Percentiles rank a stretch among this genome's conserved stretches.
Conservation (phyloP, 2,888 invertebrate species). For the Tipula vernalis region DNA sequence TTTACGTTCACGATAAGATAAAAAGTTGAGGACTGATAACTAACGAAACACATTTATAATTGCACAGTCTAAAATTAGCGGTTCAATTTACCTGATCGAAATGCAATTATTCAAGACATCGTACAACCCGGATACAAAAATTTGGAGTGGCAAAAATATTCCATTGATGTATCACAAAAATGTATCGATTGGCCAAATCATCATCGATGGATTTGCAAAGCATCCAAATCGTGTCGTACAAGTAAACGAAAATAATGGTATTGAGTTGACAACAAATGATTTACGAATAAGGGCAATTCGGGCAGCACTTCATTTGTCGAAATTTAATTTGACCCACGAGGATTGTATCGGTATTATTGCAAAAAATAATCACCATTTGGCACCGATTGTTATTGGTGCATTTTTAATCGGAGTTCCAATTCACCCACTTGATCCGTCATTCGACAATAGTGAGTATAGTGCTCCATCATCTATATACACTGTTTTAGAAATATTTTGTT, state of each 20-base stretch:
- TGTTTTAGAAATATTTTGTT: background rate
- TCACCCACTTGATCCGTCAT: too few species aligned
- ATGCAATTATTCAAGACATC: background rate
- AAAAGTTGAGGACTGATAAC: too few species aligned
- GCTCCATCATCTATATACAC: constrained; percentile 20
- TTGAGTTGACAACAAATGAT: background rate
- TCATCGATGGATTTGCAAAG: background rate
- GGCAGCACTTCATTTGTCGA: too few species aligned
- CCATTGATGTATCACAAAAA: background rate
- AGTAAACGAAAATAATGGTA: background rate
- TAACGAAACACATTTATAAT: too few species aligned
- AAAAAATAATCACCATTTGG: too few species aligned
- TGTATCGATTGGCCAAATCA: background rate
- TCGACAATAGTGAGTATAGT: constrained; percentile 14
- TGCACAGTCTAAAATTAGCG: too few species aligned
- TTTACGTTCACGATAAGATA: too few species aligned
- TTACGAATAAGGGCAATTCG: background rate
- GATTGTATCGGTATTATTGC: too few species aligned
- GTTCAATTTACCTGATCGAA: too few species aligned
- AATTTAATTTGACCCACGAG: too few species aligned
- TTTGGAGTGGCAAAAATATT: background rate
- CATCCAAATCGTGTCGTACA: background rate
- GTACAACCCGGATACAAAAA: background rate
- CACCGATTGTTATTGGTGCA: too few species aligned
- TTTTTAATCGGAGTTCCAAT: too few species aligned